A percentile compares a stretch with the other conserved stretches of the same genome.
These are phyloP conservation scores for Zaprionus vittiger DNA, from an alignment of 1,140 invertebrate species.

Conservation along the genomic window DNA sequence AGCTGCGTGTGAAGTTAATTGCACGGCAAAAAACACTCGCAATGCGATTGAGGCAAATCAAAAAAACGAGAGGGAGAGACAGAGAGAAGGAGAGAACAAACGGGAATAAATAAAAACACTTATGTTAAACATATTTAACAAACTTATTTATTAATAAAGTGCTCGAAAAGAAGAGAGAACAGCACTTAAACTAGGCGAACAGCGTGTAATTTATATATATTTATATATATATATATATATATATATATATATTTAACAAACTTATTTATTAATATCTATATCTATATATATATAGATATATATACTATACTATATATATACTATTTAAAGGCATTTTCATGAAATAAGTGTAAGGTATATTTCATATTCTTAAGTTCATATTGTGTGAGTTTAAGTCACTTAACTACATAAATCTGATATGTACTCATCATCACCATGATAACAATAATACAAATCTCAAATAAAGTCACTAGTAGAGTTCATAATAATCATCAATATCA, in stretches of 20 bases:
- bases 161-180: neutral
- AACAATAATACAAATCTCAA: too few species aligned
- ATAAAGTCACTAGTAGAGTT: too few species aligned
- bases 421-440: too few species aligned
- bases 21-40: conserved; percentile 42
- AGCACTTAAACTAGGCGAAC: neutral
- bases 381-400: neutral
- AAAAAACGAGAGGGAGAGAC: conserved; percentile 3
- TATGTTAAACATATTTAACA: conserved; percentile 20
- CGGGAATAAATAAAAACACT: conserved; percentile 32
- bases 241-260: too few species aligned
- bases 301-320: too few species aligned
- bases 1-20: conserved; percentile 58
- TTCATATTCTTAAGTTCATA: neutral
- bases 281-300: too few species aligned
- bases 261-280: too few species aligned
- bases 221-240: too few species aligned
- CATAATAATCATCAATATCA: too few species aligned
- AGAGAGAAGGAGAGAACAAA: neutral
- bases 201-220: neutral
- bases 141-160: conserved; percentile 30
- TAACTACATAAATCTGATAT: neutral
- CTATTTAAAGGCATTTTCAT: neutral
- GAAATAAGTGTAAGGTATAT: too few species aligned
- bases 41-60: conserved; percentile 14